Base-by-base conservation (phyloP, 2,113 vertebrate species). In the Casuarius casuarius region DNA sequence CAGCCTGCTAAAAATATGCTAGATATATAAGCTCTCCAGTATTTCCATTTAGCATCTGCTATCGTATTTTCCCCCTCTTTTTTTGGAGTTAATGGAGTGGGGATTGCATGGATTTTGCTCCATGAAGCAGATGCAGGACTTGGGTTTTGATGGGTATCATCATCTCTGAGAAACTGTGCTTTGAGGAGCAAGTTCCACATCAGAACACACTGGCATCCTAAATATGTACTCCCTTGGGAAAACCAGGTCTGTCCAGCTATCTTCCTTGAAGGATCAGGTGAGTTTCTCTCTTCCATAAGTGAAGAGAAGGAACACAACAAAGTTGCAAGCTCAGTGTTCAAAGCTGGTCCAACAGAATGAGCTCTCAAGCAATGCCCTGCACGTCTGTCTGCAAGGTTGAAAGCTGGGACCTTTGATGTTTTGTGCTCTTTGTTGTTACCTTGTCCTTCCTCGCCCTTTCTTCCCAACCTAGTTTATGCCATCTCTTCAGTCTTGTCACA, bases 131-230 rank as follows among this genome's bases (percentile, higher is more conserved):
- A 56, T 11, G 18, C 26, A 67, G 26, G 58, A 66, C 73, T 86
- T 84, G 29, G 4, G 10, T 87, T 94, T 90, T 51, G 52, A 76
- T 6, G 22, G 42, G 91, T 72, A 81, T 86, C 20, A 81, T 29
- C 26, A 81, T 59, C 51, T 7, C 71, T 21, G 38, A 90, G 79
- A 81, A 92, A 62, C 33, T 38, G n/a, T 52, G 23, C 23, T 78
- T 42, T 72, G 65, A 91, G 62, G 78, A 91, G 8, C 42, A 78
- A 42, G 77, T 2, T 56, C 51, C 74, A 52, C 49, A 84, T 12
- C 44, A 80, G 65, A 95, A 77, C 35, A 86, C 29, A 25, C 2
- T 0, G 0, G 22, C 26, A 88, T 25, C 26, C 0, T 2, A 58
- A 84, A 74, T 4, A 29, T 10, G 18, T 6, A 6, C 12, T 15